These are phyloP conservation scores for Borostomias antarcticus DNA, from an alignment of 2,797 vertebrate species.

Conservation along the genomic window DNA sequence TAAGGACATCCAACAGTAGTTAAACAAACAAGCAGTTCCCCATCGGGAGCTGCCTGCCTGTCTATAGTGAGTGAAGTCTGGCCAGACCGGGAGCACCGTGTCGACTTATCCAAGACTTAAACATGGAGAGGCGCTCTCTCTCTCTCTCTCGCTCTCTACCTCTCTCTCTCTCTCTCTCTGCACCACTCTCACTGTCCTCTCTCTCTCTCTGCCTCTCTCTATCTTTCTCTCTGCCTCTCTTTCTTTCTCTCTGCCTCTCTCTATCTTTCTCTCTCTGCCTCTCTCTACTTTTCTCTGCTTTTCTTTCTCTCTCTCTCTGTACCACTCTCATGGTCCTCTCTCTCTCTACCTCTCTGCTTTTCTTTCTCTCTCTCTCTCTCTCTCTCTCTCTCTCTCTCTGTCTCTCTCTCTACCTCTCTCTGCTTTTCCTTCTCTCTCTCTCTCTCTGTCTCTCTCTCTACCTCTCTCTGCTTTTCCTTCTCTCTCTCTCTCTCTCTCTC, in stretches of 20 bases:
- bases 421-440: conserved; percentile 65
- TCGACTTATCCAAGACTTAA: conserved; percentile 61
- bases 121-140: conserved; percentile 58
- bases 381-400: conserved; percentile 57
- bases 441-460: too few relatives aligned
- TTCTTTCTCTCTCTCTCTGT: conserved; percentile 68
- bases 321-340: too few relatives aligned
- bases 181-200: too few relatives aligned
- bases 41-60: conserved; percentile 47
- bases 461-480: too few relatives aligned
- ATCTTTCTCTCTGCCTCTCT: conserved; percentile 69
- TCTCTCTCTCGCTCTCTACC: conserved; percentile 68
- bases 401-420: too few relatives aligned
- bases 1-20: conserved; percentile 80
- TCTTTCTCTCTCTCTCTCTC: too few relatives aligned
- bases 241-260: conserved; percentile 65
- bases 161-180: conserved; percentile 65
- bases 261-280: conserved; percentile 66
- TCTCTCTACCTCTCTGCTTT: conserved; percentile 67
- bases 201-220: conserved; percentile 68
- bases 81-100: conserved; percentile 6
- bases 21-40: conserved; percentile 78
- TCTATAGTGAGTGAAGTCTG: conserved; percentile 22
- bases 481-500: conserved; percentile 67
- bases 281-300: conserved; percentile 69